Conservation (phyloP, 1,140 invertebrate species). For the Himalopsyche phryganea region DNA sequence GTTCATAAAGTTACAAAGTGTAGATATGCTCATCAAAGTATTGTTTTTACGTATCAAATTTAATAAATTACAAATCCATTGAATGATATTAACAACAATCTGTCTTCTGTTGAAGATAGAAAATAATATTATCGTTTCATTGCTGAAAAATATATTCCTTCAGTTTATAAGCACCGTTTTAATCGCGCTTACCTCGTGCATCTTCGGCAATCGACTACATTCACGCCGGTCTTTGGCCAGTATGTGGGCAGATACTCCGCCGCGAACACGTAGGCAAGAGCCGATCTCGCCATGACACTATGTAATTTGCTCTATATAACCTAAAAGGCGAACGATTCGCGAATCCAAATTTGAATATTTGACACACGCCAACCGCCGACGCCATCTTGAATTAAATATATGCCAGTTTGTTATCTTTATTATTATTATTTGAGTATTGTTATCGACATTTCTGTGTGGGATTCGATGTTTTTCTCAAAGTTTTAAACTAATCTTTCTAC, state of each 20-base stretch:
- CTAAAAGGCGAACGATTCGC: slow-evolving; percentile 1
- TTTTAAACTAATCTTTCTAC: too few relatives aligned
- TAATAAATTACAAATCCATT: too few relatives aligned
- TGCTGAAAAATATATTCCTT: neutral
- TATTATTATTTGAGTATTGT: slow-evolving; percentile 1
- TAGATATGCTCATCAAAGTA: too few relatives aligned
- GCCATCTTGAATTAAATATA: slow-evolving; percentile 13
- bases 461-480: too few relatives aligned
- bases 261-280: slow-evolving; percentile 6
- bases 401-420: slow-evolving; percentile 16
- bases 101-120: too few relatives aligned
- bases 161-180: neutral
- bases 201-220: neutral
- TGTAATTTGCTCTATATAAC: neutral
- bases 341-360: slow-evolving; percentile 1
- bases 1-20: too few relatives aligned
- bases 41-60: too few relatives aligned
- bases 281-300: slow-evolving; percentile 7
- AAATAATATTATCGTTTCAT: too few relatives aligned
- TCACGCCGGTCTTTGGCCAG: neutral
- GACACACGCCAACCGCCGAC: slow-evolving; percentile 2
- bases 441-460: neutral
- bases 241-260: slow-evolving; percentile 18
- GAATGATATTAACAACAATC: too few relatives aligned
- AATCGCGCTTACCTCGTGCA: neutral